phyloP scores from a whole-genome alignment of 1,140 invertebrate species.

The Drosophila persimilis region DNA sequence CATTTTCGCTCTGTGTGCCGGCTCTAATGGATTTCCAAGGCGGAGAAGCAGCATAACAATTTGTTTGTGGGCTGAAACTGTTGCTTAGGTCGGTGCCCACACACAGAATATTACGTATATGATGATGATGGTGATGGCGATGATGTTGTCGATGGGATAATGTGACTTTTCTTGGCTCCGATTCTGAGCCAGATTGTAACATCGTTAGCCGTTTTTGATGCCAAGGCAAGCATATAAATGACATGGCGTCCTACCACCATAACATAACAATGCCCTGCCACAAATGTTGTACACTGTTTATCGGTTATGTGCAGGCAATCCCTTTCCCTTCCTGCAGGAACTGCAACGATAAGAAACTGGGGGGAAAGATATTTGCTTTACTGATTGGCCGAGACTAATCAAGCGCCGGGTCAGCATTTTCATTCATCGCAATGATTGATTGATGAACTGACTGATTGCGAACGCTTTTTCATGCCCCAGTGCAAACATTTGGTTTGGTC shows the following conservation, averaged over 20 bases:
- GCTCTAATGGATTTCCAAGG: conserved; percentile 55
- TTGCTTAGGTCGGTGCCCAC: conserved; percentile 20
- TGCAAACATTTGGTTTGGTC: conserved; percentile 49
- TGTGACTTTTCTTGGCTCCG: conserved; percentile 40
- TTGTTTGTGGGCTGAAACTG: conserved; percentile 46
- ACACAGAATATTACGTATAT: conserved; percentile 21
- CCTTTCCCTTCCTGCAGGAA: not conserved
- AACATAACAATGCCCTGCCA: too few relatives aligned
- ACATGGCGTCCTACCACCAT: conserved; percentile 25
- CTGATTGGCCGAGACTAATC: conserved; percentile 58
- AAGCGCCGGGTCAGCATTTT: conserved; percentile 54
- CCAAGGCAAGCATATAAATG: conserved; percentile 41
- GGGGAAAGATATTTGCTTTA: conserved; percentile 57
- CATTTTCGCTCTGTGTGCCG: conserved; percentile 40
- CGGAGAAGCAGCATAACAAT: conserved; percentile 49
- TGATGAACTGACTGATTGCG: conserved; percentile 50
- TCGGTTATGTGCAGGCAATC: conserved; percentile 16
- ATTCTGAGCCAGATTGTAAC: conserved; percentile 32
- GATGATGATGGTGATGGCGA: conserved; percentile 23
- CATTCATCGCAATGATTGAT: conserved; percentile 39
- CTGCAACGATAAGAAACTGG: conserved; percentile 7
- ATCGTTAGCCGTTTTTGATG: conserved; percentile 34
- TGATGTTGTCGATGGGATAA: conserved; percentile 49
- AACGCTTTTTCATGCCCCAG: conserved; percentile 13
- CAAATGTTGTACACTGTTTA: conserved; percentile 13